Evolutionary conservation across 2,797 vertebrate species (phyloP), one percentile per base, ranked within the genome.

Genomic region (Ptychobarbus kaznakovi): DNA sequence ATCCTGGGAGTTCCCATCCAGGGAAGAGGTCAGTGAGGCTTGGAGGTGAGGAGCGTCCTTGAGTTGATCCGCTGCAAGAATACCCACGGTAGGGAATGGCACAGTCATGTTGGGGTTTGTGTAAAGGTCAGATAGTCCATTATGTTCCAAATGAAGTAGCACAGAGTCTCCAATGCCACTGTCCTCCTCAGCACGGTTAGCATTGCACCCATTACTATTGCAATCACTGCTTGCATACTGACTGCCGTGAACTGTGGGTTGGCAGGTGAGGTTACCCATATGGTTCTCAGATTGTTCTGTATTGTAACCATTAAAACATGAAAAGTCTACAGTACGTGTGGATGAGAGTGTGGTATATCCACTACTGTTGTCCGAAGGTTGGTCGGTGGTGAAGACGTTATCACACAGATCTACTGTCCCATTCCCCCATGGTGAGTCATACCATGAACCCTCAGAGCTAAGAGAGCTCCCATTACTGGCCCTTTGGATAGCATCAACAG

Each of bases 401-500:
- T 97, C 96, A 1, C 89, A 92, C 70, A 94, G 91, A 88, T 97
- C 96, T 2, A 97, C 96, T 2, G 92, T 92, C 1, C 79, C 88
- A 16, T 91, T 92, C 42, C 97, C 97, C 97, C 97, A 98, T 0
- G 97, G 97, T 0, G 96, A 97, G 90, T 98, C 97, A 86, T 97
- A 98, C 97, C 97, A 98, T 25, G 97, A 99, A 13, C 96, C 95
- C 80, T 98, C 97, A 0, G 97, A 99, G 91, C 97, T 98, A 44
- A 98, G 93, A 0, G 97, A 98, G 91, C 97, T 97, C 77, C 97
- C 97, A 88, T 97, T 97, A 90, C 97, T 98, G 83, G 96, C 97
- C 65, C 95, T 94, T 53, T 96, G 95, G 28, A 91, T 93, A n/a
- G 94, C 92, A 80, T 95, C 95, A 0, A 93, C 82, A 1, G 92